Evolutionary conservation across 2,888 invertebrate species (phyloP), one percentile per base, ranked within the genome.

Genomic region (Octonoba sinensis): DNA sequence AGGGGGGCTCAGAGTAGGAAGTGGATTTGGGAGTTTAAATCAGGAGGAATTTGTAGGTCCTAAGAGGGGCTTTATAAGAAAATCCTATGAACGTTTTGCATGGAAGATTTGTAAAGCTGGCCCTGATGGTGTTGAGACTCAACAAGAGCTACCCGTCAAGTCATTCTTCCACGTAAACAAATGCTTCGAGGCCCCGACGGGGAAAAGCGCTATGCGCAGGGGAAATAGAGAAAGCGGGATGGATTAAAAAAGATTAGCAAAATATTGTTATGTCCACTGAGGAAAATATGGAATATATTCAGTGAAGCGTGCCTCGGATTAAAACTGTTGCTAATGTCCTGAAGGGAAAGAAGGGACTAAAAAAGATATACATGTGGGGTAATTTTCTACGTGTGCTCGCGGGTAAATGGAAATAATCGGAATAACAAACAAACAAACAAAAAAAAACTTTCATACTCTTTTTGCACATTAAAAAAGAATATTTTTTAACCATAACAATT

Each of bases 231-330:
- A 75, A 24, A 22, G 60, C 75, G 65, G 62, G 57, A 60, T 46
- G 70, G 77, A 77, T 77, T 77, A 77, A 77, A 71, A 77, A 77
- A 77, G 77, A 77, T 77, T 77, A 77, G 77, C 77, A 77, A 77
- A 77, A 77, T 77, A 77, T 71, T 57, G 70, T 77, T 77, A 77
- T 71, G 77, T 77, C 70, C 70, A 65, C 56, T 15, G 71, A 59
- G 70, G 69, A 49, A 57, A 77, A 77, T 65, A 71, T 77, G 70
- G 65, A 71, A 77, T 71, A 77, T 77, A 77, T 77, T 77, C 77
- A 27, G 57, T 77, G 65, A 77, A 71, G 77, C 77, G 71, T 71
- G 70, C 65, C 71, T 46, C 70, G 77, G 77, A 77, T 77, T 77
- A 77, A 77, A 77, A 77, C 70, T 77, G 46, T 70, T 65, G 49